Evolutionary conservation across 2,113 vertebrate species (phyloP), one percentile per base, ranked within the genome.

Genomic region (Baryphthengus martii): DNA sequence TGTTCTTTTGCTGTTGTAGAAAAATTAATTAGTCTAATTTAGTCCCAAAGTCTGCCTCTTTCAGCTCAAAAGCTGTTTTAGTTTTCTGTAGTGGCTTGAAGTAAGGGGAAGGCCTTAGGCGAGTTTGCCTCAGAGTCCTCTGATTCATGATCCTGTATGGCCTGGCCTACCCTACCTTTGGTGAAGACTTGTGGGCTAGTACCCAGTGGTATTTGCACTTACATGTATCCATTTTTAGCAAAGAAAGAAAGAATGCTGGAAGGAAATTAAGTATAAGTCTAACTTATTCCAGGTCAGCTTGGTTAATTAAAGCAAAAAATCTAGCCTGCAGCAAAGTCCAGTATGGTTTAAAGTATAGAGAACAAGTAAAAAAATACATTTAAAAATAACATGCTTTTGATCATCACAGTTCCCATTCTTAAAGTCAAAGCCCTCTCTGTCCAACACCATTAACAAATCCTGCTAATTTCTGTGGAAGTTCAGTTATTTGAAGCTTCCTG

Each of bases 271-370:
- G 65, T 9, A 1, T 26, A 63, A 86, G 6, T 70, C 49, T 63
- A 31, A 68, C 74, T 93, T 39, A 17, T 61, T 92, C 21, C 24
- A 61, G 91, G 86, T 92, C 91, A 84, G 35, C 26, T 59, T 93
- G 18, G 24, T 92, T 95, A 95, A 95, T 95, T 92, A 93, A 89
- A 86, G 80, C n/a, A 81, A 85, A 85, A 93, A 93, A 86, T 50
- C 8, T 20, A 81, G 86, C 93, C 86, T 84, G 80, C 3, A 70
- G 86, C 68, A 12, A 40, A 90, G 79, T 75, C 80, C 61, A 44
- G 35, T 28, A 56, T 76, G 59, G 68, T 67, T 86, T 92, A 5
- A 87, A 81, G 50, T 6, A 18, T 0, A 28, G 26, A 26, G 61
- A 81, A 24, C 17, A 33, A 61, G 56, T 11, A 31, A 55, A 90